phyloP scores from a whole-genome alignment of 2,113 vertebrate species.

The Erythrocebus patas region DNA sequence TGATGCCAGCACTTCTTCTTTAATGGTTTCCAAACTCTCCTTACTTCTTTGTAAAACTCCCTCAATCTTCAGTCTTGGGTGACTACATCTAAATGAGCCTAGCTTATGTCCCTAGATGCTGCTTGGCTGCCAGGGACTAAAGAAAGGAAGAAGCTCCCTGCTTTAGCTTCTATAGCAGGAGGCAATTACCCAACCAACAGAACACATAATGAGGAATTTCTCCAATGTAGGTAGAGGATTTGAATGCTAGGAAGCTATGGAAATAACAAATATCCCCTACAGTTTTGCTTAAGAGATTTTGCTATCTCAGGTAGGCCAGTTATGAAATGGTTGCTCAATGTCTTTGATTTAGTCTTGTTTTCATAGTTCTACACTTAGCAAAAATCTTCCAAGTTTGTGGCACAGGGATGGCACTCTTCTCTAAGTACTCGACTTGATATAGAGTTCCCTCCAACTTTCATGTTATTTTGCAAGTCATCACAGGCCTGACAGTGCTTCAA shows the following conservation, averaged over 20 bases:
- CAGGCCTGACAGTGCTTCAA: not conserved
- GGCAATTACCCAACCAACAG: not conserved
- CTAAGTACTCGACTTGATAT: not conserved
- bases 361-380: not conserved
- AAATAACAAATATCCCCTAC: not conserved
- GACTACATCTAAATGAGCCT: not conserved
- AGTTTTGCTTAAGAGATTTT: not conserved
- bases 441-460: not conserved
- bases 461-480: not conserved
- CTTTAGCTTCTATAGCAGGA: not conserved
- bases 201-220: not conserved
- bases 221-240: not conserved
- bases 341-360: not conserved
- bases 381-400: not conserved
- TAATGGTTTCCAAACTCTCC: not conserved
- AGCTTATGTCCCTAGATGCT: not conserved
- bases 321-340: not conserved
- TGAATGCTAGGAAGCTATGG: not conserved
- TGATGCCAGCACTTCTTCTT: not conserved
- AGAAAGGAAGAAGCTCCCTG: not conserved
- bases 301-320: not conserved
- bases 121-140: not conserved
- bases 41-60: not conserved
- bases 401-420: not conserved
- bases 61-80: not conserved